Percentiles rank a stretch among this genome's conserved stretches.
Evolutionary conservation across 2,888 invertebrate species (phyloP).

Genomic region (Drosophila pseudotakahashii): DNA sequence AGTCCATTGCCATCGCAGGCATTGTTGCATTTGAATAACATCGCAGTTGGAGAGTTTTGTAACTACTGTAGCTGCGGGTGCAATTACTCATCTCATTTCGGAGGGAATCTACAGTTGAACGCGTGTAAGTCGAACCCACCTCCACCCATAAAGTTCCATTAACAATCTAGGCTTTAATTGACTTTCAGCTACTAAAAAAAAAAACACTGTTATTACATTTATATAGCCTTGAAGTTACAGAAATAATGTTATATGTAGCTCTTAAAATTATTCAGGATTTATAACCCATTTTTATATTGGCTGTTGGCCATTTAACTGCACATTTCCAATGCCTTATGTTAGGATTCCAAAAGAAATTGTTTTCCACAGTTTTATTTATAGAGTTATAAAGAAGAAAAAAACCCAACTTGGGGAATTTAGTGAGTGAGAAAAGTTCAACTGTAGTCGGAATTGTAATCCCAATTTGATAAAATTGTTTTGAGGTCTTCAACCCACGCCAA

Average conservation of each 20-base stretch:
- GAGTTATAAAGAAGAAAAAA: neutral
- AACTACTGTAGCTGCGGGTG: slow-evolving; percentile 6
- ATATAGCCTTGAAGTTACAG: neutral
- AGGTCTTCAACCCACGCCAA: slow-evolving; percentile 19
- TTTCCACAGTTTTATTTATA: neutral
- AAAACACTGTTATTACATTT: neutral
- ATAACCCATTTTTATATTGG: neutral
- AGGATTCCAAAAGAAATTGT: neutral
- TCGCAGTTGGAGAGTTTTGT: slow-evolving; percentile 19
- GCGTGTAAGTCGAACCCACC: neutral
- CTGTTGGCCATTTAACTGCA: neutral
- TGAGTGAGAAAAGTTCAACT: neutral
- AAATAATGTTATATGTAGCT: neutral
- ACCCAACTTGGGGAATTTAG: neutral
- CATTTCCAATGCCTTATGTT: neutral
- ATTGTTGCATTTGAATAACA: slow-evolving; percentile 39
- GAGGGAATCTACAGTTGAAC: too few species aligned
- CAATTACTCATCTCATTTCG: slow-evolving; percentile 10
- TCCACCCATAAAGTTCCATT: neutral
- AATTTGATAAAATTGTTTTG: slow-evolving; percentile 28
- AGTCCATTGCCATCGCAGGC: slow-evolving; percentile 32
- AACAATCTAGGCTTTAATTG: neutral
- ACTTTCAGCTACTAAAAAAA: neutral
- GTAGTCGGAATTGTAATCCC: neutral
- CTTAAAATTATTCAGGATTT: neutral